phyloP scores from a whole-genome alignment of 92 coral and sea anemone species.

The Phymanthus crucifer region DNA sequence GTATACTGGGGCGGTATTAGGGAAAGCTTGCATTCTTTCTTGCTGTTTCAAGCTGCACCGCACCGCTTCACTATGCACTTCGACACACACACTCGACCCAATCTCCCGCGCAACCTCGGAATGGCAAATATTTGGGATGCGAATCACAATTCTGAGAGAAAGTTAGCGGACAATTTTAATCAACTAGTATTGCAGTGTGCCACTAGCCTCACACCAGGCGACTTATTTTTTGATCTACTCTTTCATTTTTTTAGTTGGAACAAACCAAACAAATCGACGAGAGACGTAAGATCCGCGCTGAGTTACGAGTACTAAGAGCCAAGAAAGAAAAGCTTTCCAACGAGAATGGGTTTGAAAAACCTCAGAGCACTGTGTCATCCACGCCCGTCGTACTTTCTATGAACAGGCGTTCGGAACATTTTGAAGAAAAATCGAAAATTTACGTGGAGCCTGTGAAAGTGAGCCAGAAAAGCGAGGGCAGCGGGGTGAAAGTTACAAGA shows the following conservation, averaged over 20 bases:
- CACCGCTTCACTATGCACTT: too few relatives aligned
- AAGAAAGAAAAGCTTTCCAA: constrained; percentile 73
- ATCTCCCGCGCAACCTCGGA: too few relatives aligned
- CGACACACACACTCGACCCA: too few relatives aligned
- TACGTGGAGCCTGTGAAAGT: constrained; percentile 31
- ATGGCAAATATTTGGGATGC: too few relatives aligned
- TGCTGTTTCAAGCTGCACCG: too few relatives aligned
- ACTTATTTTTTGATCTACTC: too few relatives aligned
- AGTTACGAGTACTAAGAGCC: constrained; percentile 73
- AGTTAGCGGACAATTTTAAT: too few relatives aligned
- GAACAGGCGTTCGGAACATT: constrained; percentile 39
- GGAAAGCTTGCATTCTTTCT: too few relatives aligned
- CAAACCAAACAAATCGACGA: constrained; percentile 83
- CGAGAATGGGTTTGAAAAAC: constrained; percentile 61
- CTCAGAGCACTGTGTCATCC: constrained; percentile 37
- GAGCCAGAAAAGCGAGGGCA: constrained; percentile 44
- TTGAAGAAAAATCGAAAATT: constrained; percentile 36
- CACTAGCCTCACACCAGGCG: too few relatives aligned
- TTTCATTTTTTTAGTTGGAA: constrained; percentile 70
- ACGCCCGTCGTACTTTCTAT: constrained; percentile 32
- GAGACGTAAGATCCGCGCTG: constrained; percentile 86
- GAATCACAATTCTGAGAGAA: too few relatives aligned
- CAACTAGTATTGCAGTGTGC: too few relatives aligned
- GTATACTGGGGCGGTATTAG: too few relatives aligned
- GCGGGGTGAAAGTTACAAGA: constrained; percentile 49